phyloP scores from a whole-genome alignment of 1,140 invertebrate species.

The Caerostris extrusa region DNA sequence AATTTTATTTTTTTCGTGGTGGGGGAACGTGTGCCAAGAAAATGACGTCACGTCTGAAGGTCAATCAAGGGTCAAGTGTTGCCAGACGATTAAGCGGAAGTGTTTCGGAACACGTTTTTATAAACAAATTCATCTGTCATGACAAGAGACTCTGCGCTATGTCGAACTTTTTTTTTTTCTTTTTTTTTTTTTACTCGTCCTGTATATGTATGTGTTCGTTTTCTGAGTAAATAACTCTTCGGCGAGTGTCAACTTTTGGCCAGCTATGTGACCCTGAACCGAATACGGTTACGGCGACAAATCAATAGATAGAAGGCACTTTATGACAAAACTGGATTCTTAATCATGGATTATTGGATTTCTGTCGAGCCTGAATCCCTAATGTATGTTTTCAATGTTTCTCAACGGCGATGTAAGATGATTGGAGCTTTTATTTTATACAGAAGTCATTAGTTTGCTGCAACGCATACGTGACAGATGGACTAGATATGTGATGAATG shows the following conservation, averaged over 20 bases:
- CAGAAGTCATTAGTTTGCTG: neutral
- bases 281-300: constrained; percentile 2
- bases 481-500: neutral
- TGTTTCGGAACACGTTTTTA: neutral
- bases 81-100: constrained; percentile 57
- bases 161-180: neutral
- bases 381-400: neutral
- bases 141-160: neutral
- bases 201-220: constrained; percentile 1
- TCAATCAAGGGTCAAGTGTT: constrained; percentile 62
- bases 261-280: constrained; percentile 41
- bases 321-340: constrained; percentile 23
- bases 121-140: constrained; percentile 42
- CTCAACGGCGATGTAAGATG: neutral
- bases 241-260: constrained; percentile 9
- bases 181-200: neutral
- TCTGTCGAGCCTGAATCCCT: neutral
- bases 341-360: constrained; percentile 51
- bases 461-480: neutral
- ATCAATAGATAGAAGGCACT: constrained; percentile 34
- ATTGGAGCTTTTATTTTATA: neutral
- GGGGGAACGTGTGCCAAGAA: constrained; percentile 44
- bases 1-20: neutral
- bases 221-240: constrained; percentile 37
- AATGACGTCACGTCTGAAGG: constrained; percentile 49